Conservation (phyloP, 2,797 vertebrate species). For the Trichosurus vulpecula region DNA sequence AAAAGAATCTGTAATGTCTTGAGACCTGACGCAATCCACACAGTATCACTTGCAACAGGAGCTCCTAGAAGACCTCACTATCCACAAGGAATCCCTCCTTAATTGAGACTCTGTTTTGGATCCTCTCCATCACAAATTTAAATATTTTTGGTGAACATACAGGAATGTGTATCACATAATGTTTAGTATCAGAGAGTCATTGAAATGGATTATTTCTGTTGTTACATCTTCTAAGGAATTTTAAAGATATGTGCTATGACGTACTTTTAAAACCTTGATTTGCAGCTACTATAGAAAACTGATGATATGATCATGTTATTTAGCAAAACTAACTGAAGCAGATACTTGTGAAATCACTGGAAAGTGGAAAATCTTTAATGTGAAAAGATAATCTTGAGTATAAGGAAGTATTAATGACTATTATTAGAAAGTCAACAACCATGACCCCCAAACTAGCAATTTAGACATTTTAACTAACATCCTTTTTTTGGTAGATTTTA, state of each 20-base stretch:
- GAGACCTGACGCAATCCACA: neutral
- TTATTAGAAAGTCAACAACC: neutral
- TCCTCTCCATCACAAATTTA: neutral
- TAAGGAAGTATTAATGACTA: neutral
- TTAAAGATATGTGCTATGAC: too few relatives aligned
- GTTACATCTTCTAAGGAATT: too few relatives aligned
- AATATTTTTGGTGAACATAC: neutral
- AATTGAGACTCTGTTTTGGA: neutral
- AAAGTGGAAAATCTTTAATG: neutral
- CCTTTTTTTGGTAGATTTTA: neutral
- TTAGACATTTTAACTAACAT: neutral
- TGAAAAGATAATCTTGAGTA: neutral
- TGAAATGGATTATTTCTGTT: too few relatives aligned
- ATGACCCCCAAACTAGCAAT: neutral
- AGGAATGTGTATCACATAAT: neutral
- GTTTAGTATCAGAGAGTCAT: too few relatives aligned
- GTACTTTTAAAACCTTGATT: too few relatives aligned
- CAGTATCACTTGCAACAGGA: neutral
- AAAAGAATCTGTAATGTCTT: neutral
- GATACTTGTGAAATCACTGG: neutral
- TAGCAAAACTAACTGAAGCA: neutral
- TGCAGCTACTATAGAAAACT: too few relatives aligned
- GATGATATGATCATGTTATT: neutral
- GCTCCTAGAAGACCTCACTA: neutral
- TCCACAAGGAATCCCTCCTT: neutral